phyloP scores from a whole-genome alignment of 2,797 vertebrate species.

The Gallinago stenura region DNA sequence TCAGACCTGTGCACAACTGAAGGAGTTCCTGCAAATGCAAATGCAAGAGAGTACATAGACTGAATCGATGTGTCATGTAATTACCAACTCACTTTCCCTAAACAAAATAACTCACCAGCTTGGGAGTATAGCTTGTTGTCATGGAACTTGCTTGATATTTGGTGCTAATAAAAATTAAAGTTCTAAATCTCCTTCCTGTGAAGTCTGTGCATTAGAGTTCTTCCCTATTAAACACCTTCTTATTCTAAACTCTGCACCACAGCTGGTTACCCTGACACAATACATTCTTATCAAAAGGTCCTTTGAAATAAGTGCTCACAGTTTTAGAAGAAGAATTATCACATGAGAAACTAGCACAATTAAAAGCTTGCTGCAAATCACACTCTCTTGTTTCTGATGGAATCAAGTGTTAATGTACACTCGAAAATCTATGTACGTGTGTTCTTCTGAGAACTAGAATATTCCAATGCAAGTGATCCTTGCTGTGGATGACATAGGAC shows the following conservation, averaged over 20 bases:
- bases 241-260: neutral
- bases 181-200: slow-evolving; percentile 47
- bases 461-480: neutral
- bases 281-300: neutral
- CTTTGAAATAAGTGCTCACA: slow-evolving; percentile 13
- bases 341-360: neutral
- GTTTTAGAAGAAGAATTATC: slow-evolving; percentile 9
- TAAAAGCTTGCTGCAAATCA: slow-evolving; percentile 9
- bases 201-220: slow-evolving; percentile 35
- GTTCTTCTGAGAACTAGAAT: neutral
- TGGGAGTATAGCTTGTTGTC: slow-evolving; percentile 58
- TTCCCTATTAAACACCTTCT: slow-evolving; percentile 37
- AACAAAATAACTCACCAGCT: slow-evolving; percentile 42
- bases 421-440: accelerated
- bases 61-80: slow-evolving; percentile 4
- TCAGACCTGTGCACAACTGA: neutral
- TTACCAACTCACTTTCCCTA: slow-evolving; percentile 18
- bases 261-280: slow-evolving; percentile 11
- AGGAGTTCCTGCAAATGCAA: neutral
- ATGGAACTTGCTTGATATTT: slow-evolving; percentile 65
- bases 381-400: neutral
- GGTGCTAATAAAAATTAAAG: slow-evolving; percentile 59
- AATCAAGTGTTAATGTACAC: neutral
- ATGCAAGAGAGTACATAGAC: neutral
- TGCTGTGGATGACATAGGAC: neutral